Conservation (phyloP, 2,888 invertebrate genomes). For the Melieria picta region DNA sequence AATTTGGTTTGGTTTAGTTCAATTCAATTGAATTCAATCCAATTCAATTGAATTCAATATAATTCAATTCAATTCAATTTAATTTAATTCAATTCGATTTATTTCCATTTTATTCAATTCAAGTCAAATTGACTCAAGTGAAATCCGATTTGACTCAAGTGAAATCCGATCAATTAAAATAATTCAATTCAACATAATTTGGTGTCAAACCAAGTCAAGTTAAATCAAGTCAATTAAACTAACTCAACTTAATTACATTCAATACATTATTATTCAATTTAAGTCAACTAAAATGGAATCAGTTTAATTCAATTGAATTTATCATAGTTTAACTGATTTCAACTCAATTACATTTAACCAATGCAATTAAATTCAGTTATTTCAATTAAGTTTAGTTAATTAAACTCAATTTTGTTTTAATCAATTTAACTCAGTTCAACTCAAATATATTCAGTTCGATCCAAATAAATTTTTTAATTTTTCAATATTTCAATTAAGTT, state of each 20-base stretch:
- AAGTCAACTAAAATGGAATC: conserved; percentile 3
- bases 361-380: conserved; percentile 20
- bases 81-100: conserved; percentile 23
- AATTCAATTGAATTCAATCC: conserved; percentile 11
- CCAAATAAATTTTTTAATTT: neutral
- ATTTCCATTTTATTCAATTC: conserved; percentile 9
- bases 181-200: conserved; percentile 1
- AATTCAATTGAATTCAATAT: no score
- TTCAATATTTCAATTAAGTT: conserved; percentile 1
- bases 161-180: neutral
- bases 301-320: conserved; percentile 26
- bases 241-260: conserved; percentile 1
- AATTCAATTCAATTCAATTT: neutral
- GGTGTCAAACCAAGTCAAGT: neutral
- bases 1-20: neutral
- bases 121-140: conserved; percentile 7
- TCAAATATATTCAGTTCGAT: conserved; percentile 3
- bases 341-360: conserved; percentile 22
- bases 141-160: neutral
- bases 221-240: conserved; percentile 13
- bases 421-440: conserved; percentile 19
- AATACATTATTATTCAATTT: conserved; percentile 1
- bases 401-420: conserved; percentile 20
- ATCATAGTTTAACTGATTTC: conserved; percentile 16
- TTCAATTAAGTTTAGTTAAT: neutral